Base-by-base conservation (phyloP, 2,888 invertebrate genomes). In the Eremobia ochroleuca region DNA sequence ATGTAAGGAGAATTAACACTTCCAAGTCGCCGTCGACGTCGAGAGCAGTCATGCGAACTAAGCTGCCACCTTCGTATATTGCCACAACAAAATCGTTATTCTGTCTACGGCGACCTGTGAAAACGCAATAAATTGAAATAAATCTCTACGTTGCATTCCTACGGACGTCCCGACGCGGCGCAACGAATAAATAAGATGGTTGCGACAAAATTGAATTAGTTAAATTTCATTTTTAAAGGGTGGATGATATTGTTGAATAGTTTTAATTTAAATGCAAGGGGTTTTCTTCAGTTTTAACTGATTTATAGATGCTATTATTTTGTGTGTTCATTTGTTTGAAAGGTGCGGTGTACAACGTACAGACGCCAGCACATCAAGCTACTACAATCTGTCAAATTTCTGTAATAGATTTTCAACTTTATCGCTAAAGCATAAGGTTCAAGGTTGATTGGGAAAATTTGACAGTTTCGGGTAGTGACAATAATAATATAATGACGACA, bases 91-190 rank as follows among this genome's bases (percentile, higher is more conserved):
- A 88, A 88, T 88, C 73, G 76, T 87, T 87, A 83, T 79, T 83
- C 83, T 25, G 82, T 74, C 78, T 73, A 74, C 85, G 58, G 40
- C 73, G 64, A 85, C 81, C 76, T 81, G 77, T n/a, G 83, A 75
- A 86, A 88, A 88, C 73, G 85, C 86, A 89, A 89, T 88, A 89
- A 87, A 90, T 88, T 89, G 81, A 82, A 90, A 88, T 88, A 89
- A 87, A 89, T 81, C 81, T 84, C 70, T 55, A 65, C 68, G 79
- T 65, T 88, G 87, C 87, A 89, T 87, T 89, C 81, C 77, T 75
- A 43, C 49, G 62, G 65, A 82, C 80, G 76, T 77, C 62, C 34
- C 81, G 74, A 79, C 76, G 82, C 83, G 73, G 85, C 67, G 69
- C 73, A 43, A 62, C 74, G 75, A 84, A 89, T 88, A 88, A 85